phyloP scores from a whole-genome alignment of 2,113 vertebrate species.

The Gavia stellata region DNA sequence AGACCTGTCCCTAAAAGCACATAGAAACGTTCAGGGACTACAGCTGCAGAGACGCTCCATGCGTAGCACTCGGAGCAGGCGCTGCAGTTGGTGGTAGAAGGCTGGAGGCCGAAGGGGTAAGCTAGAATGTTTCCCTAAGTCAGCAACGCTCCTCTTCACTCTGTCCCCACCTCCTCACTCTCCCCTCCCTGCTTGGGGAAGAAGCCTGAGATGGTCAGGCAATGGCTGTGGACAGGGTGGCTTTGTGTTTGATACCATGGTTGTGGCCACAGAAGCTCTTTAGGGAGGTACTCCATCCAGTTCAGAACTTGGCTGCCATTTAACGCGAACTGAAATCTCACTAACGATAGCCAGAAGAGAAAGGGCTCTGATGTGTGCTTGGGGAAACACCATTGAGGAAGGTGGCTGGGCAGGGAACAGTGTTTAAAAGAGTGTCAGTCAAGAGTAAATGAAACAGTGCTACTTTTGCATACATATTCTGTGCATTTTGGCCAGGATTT shows the following conservation, averaged over 20 bases:
- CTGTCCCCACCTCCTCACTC: neutral
- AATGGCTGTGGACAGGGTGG: neutral
- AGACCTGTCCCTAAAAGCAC: neutral
- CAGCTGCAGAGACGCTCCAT: neutral
- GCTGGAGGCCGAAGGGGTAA: neutral
- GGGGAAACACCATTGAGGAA: neutral
- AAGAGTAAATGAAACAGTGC: neutral
- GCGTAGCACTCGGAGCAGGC: neutral
- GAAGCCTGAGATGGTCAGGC: accelerated
- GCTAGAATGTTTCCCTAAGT: neutral
- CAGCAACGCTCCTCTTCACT: accelerated
- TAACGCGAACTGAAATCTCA: accelerated
- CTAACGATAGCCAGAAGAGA: neutral
- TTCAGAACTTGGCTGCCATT: neutral
- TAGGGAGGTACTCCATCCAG: neutral
- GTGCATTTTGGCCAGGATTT: neutral
- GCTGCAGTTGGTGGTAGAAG: neutral
- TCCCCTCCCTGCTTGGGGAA: neutral
- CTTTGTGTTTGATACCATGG: neutral
- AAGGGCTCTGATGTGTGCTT: neutral
- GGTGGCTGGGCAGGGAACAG: neutral
- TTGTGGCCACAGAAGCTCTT: neutral
- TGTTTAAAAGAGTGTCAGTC: neutral
- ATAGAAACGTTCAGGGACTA: neutral
- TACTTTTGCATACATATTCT: neutral